A percentile compares a stretch with the other conserved stretches of the same genome.
phyloP scores from a whole-genome alignment of 2,113 vertebrate genomes.

The Phaethon lepturus region DNA sequence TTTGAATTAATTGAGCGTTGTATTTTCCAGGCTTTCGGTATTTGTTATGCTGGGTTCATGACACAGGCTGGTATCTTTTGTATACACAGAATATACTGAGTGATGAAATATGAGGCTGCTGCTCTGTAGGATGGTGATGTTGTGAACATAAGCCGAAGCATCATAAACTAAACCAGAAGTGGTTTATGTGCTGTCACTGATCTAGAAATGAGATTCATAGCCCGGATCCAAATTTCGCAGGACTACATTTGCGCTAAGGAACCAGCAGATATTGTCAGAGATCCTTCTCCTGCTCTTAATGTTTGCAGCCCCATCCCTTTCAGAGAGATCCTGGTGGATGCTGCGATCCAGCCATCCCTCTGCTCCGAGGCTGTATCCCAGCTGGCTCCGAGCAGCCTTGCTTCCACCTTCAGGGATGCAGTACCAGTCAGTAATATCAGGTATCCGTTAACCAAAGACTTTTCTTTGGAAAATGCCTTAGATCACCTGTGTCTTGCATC shows the following conservation, averaged over 20 bases:
- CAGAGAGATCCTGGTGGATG: neutral
- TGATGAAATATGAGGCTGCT: neutral
- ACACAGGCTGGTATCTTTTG: neutral
- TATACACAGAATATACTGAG: neutral
- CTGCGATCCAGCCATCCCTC: neutral
- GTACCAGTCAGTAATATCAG: neutral
- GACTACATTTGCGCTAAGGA: neutral
- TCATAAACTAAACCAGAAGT: neutral
- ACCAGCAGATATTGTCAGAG: neutral
- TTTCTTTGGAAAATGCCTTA: neutral
- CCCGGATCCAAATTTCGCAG: neutral
- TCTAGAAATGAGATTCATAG: neutral
- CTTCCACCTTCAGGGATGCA: neutral
- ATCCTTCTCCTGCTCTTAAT: neutral
- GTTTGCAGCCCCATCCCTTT: neutral
- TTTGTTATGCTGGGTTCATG: neutral
- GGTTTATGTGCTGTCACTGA: neutral
- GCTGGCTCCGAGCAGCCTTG: neutral
- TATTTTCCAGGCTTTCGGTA: neutral
- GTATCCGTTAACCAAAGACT: neutral
- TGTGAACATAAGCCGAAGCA: neutral
- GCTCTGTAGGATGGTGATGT: neutral
- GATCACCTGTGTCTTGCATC: neutral
- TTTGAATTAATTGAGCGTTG: neutral
- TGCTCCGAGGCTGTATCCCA: neutral